These are phyloP conservation scores for Corydoras maculifer DNA, from an alignment of 2,113 vertebrate genomes.

Conservation along the genomic window DNA sequence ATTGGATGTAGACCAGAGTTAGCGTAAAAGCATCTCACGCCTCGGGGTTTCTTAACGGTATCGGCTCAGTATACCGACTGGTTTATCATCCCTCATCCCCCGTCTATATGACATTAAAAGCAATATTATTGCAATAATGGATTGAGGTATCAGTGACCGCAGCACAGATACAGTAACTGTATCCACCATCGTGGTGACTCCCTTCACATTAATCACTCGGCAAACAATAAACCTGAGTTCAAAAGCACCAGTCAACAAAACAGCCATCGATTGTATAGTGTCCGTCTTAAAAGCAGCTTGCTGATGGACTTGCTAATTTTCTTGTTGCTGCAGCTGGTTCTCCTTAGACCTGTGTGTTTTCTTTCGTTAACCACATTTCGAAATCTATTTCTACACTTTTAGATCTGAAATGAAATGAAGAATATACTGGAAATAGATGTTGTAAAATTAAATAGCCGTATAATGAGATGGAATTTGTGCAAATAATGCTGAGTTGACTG, in stretches of 20 bases:
- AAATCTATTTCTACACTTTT: not conserved
- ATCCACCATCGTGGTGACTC: slow-evolving; percentile 27
- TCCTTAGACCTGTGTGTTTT: not conserved
- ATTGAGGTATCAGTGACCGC: slow-evolving; percentile 34
- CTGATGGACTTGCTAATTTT: not conserved
- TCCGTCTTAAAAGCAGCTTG: not conserved
- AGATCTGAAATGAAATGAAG: too few species aligned
- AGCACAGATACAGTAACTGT: slow-evolving; percentile 31
- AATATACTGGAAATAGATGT: not conserved
- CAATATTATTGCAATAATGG: slow-evolving; percentile 21
- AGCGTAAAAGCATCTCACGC: not conserved
- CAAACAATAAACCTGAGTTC: slow-evolving; percentile 27
- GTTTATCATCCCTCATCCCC: slow-evolving; percentile 9
- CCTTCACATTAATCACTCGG: slow-evolving; percentile 29
- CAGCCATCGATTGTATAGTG: slow-evolving; percentile 20
- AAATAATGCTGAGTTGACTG: too few species aligned
- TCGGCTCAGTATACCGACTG: not conserved
- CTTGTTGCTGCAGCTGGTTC: slow-evolving; percentile 31
- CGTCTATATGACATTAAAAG: slow-evolving; percentile 15
- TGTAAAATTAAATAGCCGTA: not conserved
- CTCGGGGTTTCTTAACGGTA: not conserved
- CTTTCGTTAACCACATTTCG: not conserved
- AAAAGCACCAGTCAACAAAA: slow-evolving; percentile 14
- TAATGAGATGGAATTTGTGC: slow-evolving; percentile 10
- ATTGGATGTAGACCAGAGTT: not conserved